Conservation (phyloP, 2,888 invertebrate genomes). For the Acleris cristana region DNA sequence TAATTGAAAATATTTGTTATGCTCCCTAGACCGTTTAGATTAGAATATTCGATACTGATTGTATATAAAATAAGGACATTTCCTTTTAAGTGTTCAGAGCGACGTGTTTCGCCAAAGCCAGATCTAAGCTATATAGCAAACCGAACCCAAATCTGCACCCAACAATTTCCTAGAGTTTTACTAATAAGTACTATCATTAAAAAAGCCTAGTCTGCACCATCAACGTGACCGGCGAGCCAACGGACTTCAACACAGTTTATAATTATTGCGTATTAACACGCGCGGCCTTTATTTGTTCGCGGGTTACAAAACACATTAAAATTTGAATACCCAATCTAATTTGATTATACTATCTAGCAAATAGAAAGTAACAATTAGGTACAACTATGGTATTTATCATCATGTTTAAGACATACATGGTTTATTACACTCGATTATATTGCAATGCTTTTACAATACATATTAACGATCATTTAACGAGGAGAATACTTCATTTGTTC, state of each 20-base stretch:
- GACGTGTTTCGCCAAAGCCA: no score
- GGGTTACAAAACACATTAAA: slow-evolving; percentile 41
- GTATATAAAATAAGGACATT: no score
- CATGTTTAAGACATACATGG: slow-evolving; percentile 62
- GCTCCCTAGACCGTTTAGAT: no score
- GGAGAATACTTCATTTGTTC: slow-evolving; percentile 72
- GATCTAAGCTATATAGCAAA: not conserved
- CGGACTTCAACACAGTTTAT: slow-evolving; percentile 14
- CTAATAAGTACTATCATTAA: slow-evolving; percentile 5
- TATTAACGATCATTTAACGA: slow-evolving; percentile 73
- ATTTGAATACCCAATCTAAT: slow-evolving; percentile 78
- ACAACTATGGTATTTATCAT: slow-evolving; percentile 71
- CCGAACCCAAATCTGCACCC: not conserved
- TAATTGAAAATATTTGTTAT: no score
- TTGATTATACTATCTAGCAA: slow-evolving; percentile 84
- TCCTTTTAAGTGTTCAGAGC: no score
- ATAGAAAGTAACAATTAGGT: slow-evolving; percentile 83
- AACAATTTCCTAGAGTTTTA: slow-evolving; percentile 3
- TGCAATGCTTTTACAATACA: slow-evolving; percentile 74
- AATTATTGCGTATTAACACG: slow-evolving; percentile 18
- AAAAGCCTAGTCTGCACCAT: slow-evolving; percentile 2
- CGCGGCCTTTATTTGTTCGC: slow-evolving; percentile 28
- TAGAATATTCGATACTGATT: no score
- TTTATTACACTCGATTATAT: slow-evolving; percentile 73
- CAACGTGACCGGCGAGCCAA: slow-evolving; percentile 13